Conservation (phyloP, 2,113 vertebrate species). For the Lampris incognitus region DNA sequence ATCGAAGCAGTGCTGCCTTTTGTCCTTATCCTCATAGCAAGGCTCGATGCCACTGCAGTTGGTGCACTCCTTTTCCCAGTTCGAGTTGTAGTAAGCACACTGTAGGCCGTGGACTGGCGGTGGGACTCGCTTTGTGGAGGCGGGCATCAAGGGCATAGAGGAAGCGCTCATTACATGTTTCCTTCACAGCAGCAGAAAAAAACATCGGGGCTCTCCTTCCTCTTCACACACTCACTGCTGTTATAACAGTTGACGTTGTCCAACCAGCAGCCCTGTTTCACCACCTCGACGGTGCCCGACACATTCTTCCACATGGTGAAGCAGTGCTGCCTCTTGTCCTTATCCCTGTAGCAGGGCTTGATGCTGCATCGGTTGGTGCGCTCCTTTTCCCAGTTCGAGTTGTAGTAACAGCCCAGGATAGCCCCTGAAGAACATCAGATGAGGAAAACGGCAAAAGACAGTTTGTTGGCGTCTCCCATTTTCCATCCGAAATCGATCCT, state of each 20-base stretch:
- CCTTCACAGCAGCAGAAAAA: too few relatives aligned
- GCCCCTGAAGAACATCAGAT: conserved; percentile 99
- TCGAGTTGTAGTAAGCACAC: conserved; percentile 89
- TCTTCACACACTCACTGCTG: conserved; percentile 80
- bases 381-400: conserved; percentile 98
- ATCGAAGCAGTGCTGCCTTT: conserved; percentile 95
- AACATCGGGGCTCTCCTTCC: neutral
- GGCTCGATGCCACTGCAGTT: conserved; percentile 93
- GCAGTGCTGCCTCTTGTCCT: conserved; percentile 95
- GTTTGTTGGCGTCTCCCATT: conserved; percentile 99
- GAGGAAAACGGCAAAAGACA: conserved; percentile 98
- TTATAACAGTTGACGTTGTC: conserved; percentile 99
- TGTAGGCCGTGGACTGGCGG: too few relatives aligned
- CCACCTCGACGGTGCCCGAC: conserved; percentile 92
- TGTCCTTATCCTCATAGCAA: conserved; percentile 94
- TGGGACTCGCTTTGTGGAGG: too few relatives aligned
- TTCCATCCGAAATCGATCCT: conserved; percentile 82
- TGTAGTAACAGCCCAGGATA: conserved; percentile 97
- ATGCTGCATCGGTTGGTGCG: conserved; percentile 93
- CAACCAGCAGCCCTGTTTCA: conserved; percentile 98
- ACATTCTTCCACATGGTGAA: conserved; percentile 98
- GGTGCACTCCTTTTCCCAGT: conserved; percentile 97
- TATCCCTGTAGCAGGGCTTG: conserved; percentile 91
- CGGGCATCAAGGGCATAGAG: too few relatives aligned
- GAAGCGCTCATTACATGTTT: too few relatives aligned